These are phyloP conservation scores for Orthosia gracilis DNA, from an alignment of 2,888 invertebrate species.

Conservation along the genomic window DNA sequence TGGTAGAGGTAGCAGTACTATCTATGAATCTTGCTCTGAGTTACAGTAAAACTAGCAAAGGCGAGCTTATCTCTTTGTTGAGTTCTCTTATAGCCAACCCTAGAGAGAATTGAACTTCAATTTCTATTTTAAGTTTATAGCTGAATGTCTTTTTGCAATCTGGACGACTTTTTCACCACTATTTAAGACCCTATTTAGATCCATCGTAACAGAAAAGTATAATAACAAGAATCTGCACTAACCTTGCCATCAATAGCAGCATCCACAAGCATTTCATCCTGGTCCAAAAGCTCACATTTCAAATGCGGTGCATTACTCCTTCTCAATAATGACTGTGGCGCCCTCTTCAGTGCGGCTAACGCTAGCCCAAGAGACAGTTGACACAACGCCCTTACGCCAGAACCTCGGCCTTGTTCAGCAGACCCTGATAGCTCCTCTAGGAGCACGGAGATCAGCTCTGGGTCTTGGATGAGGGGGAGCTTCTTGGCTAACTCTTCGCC, in stretches of 20 bases:
- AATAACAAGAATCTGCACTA: not conserved
- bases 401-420: constrained; percentile 33
- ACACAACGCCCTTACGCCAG: constrained; percentile 81
- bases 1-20: too few species aligned
- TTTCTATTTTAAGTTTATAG: not conserved
- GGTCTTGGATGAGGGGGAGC: constrained; percentile 92
- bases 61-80: too few species aligned
- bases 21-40: too few species aligned
- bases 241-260: constrained; percentile 94
- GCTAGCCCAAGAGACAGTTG: constrained; percentile 83
- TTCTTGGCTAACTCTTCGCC: constrained; percentile 94
- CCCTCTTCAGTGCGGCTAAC: constrained; percentile 84
- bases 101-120: too few species aligned
- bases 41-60: too few species aligned
- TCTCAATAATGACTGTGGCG: constrained; percentile 82
- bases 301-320: constrained; percentile 58
- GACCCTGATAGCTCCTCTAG: constrained; percentile 87
- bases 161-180: too few species aligned
- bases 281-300: constrained; percentile 90
- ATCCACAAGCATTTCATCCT: constrained; percentile 95
- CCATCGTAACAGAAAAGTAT: not conserved
- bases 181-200: not conserved
- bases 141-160: not conserved
- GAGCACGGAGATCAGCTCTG: constrained; percentile 89
- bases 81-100: too few species aligned